phyloP scores from a whole-genome alignment of 1,140 invertebrate genomes.

The Papilio polyxenes region DNA sequence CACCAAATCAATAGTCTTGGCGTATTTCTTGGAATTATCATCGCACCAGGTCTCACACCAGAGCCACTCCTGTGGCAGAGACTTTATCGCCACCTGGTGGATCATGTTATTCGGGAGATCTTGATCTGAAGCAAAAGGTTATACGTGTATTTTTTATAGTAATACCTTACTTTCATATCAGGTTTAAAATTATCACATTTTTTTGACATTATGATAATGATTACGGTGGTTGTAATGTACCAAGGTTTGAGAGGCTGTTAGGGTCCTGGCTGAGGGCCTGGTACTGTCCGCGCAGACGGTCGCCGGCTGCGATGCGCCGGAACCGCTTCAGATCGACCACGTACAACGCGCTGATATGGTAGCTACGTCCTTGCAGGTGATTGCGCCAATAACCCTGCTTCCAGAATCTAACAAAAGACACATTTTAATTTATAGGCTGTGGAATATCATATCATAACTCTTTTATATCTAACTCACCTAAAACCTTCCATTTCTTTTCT shows the following conservation, averaged over 20 bases:
- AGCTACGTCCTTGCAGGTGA: constrained; percentile 96
- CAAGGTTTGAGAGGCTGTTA: constrained; percentile 97
- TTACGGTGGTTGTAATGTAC: constrained; percentile 76
- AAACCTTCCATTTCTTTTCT: constrained; percentile 99
- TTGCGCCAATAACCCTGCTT: constrained; percentile 99
- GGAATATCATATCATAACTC: no score
- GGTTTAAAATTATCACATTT: neutral
- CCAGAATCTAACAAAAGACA: constrained; percentile 90
- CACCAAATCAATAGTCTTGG: constrained; percentile 98
- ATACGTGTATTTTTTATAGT: neutral
- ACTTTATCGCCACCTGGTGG: constrained; percentile 99
- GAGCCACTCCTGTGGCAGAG: constrained; percentile 99
- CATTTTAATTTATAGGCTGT: neutral
- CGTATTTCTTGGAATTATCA: constrained; percentile 91
- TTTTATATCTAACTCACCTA: constrained; percentile 73
- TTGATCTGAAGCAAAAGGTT: constrained; percentile 73
- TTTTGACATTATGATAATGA: neutral
- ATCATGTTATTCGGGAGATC: constrained; percentile 94
- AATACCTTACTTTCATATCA: neutral
- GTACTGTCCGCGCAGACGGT: constrained; percentile 97
- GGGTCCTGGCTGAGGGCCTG: constrained; percentile 98
- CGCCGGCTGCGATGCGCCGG: constrained; percentile 98
- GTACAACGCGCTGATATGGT: constrained; percentile 99
- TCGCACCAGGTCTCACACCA: constrained; percentile 99
- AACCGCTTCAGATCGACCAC: constrained; percentile 99